A percentile compares a stretch with the other conserved stretches of the same genome.
phyloP scores from a whole-genome alignment of 2,113 vertebrate species.

The Notechis scutatus region DNA sequence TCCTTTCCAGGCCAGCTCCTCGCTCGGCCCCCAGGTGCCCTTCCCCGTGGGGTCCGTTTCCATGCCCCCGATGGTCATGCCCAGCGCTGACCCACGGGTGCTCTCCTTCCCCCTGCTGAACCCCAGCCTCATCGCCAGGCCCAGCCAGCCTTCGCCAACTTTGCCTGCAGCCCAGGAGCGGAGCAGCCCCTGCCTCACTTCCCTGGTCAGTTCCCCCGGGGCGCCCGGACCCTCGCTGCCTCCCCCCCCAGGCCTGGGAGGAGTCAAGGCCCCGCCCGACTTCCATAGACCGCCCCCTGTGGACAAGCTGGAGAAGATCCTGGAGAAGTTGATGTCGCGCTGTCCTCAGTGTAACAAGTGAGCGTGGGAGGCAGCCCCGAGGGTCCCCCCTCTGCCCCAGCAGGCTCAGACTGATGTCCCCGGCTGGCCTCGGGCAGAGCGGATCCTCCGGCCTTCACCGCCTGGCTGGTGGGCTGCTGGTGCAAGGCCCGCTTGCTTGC shows the following conservation, averaged over 20 bases:
- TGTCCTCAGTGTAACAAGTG: slow-evolving; percentile 88
- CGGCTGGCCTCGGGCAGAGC: rapidly evolving
- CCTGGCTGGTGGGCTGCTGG: too few relatives aligned
- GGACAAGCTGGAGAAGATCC: slow-evolving; percentile 83
- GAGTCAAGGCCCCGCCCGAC: slow-evolving; percentile 53
- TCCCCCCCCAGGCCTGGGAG: slow-evolving; percentile 67
- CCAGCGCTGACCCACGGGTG: slow-evolving; percentile 71
- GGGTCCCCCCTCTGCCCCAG: not conserved
- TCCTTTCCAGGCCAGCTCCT: slow-evolving; percentile 64
- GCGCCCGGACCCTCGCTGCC: slow-evolving; percentile 60
- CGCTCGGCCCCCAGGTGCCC: slow-evolving; percentile 69
- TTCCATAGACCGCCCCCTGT: slow-evolving; percentile 65
- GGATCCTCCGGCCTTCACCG: not conserved
- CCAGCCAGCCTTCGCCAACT: slow-evolving; percentile 63
- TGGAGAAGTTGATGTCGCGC: slow-evolving; percentile 80
- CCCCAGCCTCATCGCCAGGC: slow-evolving; percentile 61
- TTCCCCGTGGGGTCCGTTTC: slow-evolving; percentile 74
- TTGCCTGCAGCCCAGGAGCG: slow-evolving; percentile 64
- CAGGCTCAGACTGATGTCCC: not conserved
- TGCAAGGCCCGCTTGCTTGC: too few relatives aligned
- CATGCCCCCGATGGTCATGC: slow-evolving; percentile 77
- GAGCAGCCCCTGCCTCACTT: slow-evolving; percentile 55
- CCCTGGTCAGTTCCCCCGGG: slow-evolving; percentile 59
- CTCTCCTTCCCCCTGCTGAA: slow-evolving; percentile 73
- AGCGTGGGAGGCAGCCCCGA: not conserved